Percentiles rank a stretch among this genome's conserved stretches.
Conservation (phyloP, 2,797 vertebrate genomes). For the Oreortyx pictus region DNA sequence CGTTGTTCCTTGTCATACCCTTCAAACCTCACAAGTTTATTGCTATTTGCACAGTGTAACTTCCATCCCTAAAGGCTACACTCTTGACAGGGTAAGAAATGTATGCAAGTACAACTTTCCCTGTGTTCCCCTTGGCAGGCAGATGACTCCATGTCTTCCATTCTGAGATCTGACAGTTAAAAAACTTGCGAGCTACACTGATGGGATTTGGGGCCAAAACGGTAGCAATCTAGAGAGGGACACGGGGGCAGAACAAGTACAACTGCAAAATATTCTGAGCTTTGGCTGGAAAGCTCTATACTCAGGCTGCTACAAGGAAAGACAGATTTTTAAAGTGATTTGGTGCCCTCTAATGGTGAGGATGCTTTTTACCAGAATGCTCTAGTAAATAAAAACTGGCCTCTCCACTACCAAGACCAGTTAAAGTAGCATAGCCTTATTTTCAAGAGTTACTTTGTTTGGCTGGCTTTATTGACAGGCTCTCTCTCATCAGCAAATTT, state of each 20-base stretch:
- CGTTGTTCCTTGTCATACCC: not conserved
- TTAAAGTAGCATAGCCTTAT: not conserved
- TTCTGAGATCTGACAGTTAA: not conserved
- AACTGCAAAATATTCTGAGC: not conserved
- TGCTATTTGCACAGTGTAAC: not conserved
- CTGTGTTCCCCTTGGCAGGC: not conserved
- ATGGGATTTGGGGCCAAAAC: not conserved
- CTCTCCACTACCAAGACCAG: not conserved
- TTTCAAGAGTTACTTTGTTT: not conserved
- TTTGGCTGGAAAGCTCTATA: not conserved
- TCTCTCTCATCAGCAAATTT: not conserved
- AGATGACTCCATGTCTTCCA: not conserved
- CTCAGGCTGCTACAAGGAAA: fast-evolving
- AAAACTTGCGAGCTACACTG: not conserved
- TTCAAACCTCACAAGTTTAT: constrained; percentile 20
- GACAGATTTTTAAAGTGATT: constrained; percentile 40
- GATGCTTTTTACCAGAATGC: not conserved
- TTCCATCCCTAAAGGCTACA: not conserved
- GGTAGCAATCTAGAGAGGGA: not conserved
- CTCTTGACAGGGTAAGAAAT: constrained; percentile 4
- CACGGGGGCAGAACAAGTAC: not conserved
- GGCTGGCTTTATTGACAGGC: not conserved
- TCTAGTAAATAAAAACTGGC: fast-evolving
- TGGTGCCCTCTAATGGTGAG: constrained; percentile 72
- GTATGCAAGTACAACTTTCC: not conserved